A percentile compares a stretch with the other conserved stretches of the same genome.
These are phyloP conservation scores for Eueremaeus valkanovi DNA, from an alignment of 2,888 invertebrate genomes.

Conservation along the genomic window DNA sequence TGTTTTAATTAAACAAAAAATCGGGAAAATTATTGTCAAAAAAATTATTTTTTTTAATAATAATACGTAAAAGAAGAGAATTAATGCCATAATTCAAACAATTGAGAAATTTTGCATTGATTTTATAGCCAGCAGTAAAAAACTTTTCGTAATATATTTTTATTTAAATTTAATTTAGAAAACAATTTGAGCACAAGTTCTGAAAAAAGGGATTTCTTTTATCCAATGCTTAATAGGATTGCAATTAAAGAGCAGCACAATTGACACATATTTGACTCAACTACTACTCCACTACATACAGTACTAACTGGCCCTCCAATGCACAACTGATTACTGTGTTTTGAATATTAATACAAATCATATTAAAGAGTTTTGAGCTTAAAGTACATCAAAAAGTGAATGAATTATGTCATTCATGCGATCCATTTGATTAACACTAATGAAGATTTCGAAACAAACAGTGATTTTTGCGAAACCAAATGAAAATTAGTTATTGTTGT, in stretches of 20 bases:
- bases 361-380: too few relatives aligned
- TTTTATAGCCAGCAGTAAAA: neutral
- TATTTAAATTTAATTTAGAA: neutral
- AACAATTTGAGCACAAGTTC: neutral
- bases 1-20: neutral
- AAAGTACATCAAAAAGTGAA: neutral
- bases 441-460: constrained; percentile 10
- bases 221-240: neutral
- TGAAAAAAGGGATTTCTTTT: neutral
- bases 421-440: neutral
- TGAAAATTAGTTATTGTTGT: neutral
- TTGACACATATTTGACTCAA: neutral
- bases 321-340: neutral
- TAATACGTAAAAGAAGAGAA: neutral
- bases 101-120: neutral
- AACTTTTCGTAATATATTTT: neutral
- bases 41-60: neutral
- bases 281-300: neutral
- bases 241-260: neutral
- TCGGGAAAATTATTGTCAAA: neutral
- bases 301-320: neutral
- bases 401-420: constrained; percentile 1
- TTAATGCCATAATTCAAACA: neutral
- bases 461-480: neutral
- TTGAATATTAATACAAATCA: neutral